Base-by-base conservation (phyloP, 2,888 invertebrate species). In the Andrena haemorrhoa region DNA sequence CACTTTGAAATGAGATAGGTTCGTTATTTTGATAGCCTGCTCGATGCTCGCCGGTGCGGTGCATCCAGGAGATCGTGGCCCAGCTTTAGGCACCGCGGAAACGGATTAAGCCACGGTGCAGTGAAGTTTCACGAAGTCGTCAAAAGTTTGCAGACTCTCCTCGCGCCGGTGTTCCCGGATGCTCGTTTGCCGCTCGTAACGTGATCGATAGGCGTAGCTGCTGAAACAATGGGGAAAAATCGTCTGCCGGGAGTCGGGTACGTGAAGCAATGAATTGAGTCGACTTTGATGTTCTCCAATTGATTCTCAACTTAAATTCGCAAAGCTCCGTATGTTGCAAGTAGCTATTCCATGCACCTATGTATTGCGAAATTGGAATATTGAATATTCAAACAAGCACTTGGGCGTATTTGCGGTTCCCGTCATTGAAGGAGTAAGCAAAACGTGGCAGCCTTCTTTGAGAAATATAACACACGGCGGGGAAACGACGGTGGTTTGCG, bases 21-120 rank as follows among this genome's bases (percentile, higher is more conserved):
- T 92, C 92, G 89, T 93, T 92, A 93, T 92, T 92, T 92, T 90
- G 92, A 93, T 93, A 92, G 91, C 89, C 84, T 88, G 78, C 89
- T 85, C 83, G 60, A 63, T 81, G 66, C 76, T 63, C 77, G 56
- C 2, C 23, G 77, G 61, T 66, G 79, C 23, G 77, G 61, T 66
- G 79, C 72, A 69, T 82, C 73, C 51, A 70, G 16, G 56, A 26
- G 75, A 64, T 61, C 70, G 53, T 61, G 69, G 23, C 23, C 31
- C 51, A 49, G 71, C 70, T 23, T 61, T 41, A 35, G 41, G 53
- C 76, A 82, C 63, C 66, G 49, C 61, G 41, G 60, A 53, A 73
- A 81, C 81, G 60, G 75, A 87, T 87, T 78, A 73, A 87, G 63
- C 78, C 69, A 65, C 51, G 65, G 35, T 51, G 77, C 70, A 53